Conservation (phyloP, 2,797 vertebrate species). For the Syndactyla subalaris region DNA sequence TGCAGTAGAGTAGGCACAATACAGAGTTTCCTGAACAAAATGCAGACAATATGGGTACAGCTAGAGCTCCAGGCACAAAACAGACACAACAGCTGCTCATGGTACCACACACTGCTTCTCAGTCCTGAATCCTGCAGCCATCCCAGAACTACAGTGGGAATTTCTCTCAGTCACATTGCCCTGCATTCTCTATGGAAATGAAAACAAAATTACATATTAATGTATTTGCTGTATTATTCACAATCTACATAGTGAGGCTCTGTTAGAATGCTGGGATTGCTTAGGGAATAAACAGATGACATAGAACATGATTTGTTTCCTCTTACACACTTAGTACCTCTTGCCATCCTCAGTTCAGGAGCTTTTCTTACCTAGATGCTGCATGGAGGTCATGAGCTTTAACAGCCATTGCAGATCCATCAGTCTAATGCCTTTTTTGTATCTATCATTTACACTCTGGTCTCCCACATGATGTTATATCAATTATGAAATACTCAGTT, state of each 20-base stretch:
- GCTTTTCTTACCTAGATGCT: background rate
- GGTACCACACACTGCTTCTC: background rate
- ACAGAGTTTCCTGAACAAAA: background rate
- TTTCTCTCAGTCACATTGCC: background rate
- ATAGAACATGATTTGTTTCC: background rate
- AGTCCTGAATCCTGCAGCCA: background rate
- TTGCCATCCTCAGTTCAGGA: background rate
- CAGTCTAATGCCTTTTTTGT: background rate
- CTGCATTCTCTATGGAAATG: background rate
- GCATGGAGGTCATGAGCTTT: background rate
- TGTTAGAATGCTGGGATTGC: accelerated
- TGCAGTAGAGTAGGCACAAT: background rate
- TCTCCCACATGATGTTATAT: background rate
- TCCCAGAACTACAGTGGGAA: background rate
- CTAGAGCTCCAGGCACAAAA: background rate
- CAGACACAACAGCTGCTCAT: background rate
- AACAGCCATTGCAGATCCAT: background rate
- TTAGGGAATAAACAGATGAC: background rate
- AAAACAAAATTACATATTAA: background rate
- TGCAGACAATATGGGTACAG: background rate
- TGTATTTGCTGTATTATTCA: background rate
- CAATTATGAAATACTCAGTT: background rate
- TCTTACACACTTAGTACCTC: background rate
- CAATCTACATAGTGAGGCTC: background rate
- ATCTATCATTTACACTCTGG: background rate